Base-by-base conservation (phyloP, 2,888 invertebrate species). In the Geophilus truncorum region DNA sequence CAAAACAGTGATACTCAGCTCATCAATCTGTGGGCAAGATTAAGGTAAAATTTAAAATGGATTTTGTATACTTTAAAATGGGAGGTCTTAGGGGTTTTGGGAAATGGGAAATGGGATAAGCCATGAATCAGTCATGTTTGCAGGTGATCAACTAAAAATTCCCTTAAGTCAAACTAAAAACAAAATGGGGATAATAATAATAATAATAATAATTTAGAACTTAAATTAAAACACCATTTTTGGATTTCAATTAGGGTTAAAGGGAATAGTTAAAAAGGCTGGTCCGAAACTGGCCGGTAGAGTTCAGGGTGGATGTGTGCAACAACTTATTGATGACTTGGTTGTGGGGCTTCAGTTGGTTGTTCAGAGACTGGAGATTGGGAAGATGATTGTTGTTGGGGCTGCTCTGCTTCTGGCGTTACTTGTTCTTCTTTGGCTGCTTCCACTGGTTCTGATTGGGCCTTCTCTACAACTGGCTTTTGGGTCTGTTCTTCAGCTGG, bases 231-330 rank as follows among this genome's bases (percentile, higher is more conserved):
- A 70, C 70, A 70, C 70, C 70, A 15, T 10, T 28, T 28, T 70
- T 25, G 23, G 70, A 70, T 70, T 28, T 70, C 9, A 70, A 23
- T 25, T 28, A n/a, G n/a, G n/a, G n/a, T n/a, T n/a, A n/a, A n/a
- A n/a, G 10, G 23, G 25, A 70, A 25, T 28, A 2, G 70, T 9
- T 10, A 10, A 25, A 70, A 70, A n/a, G n/a, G 70, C n/a, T 70
- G 70, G 70, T 70, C 70, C 70, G 70, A 70, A 62, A 70, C 70
- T 70, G 70, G 70, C 70, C 70, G 70, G 70, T 70, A 6, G 70
- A 70, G 70, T n/a, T n/a, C n/a, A n/a, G n/a, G n/a, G n/a, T 70
- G n/a, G 15, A 70, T 25, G 28, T 12, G 28, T 25, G 1, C n/a
- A 5, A 12, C 12, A 18, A 51, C 18, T 51, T 51, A 18, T 51